phyloP scores from a whole-genome alignment of 2,113 vertebrate genomes.

The Phodopus roborovskii region DNA sequence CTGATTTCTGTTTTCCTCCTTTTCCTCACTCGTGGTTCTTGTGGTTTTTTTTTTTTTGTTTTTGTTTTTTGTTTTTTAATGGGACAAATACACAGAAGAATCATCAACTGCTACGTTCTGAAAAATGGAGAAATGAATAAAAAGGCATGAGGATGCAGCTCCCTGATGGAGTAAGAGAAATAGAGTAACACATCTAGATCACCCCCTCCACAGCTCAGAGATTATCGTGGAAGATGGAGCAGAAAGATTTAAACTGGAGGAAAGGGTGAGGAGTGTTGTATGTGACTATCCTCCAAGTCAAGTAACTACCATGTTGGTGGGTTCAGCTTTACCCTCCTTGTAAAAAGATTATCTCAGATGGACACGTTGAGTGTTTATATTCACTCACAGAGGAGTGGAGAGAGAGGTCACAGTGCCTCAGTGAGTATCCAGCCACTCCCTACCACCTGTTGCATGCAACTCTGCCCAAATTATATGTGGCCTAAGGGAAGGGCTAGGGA shows the following conservation, averaged over 20 bases:
- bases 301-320: background rate
- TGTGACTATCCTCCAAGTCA: no score
- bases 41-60: no score
- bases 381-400: background rate
- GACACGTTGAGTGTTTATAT: background rate
- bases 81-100: background rate
- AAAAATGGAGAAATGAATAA: background rate
- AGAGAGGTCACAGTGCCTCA: background rate
- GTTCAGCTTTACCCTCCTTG: background rate
- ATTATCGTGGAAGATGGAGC: background rate
- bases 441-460: background rate
- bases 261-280: background rate
- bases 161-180: background rate
- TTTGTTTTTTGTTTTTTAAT: background rate
- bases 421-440: background rate
- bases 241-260: background rate
- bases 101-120: background rate
- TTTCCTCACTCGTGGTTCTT: background rate
- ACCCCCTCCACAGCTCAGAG: background rate
- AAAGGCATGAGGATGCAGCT: background rate
- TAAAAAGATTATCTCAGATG: background rate
- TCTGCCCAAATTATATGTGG: background rate
- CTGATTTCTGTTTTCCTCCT: background rate
- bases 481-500: background rate
- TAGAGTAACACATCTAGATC: background rate